These are phyloP conservation scores for Paedocypris micromegethes DNA, from an alignment of 2,797 vertebrate genomes.

Conservation along the genomic window DNA sequence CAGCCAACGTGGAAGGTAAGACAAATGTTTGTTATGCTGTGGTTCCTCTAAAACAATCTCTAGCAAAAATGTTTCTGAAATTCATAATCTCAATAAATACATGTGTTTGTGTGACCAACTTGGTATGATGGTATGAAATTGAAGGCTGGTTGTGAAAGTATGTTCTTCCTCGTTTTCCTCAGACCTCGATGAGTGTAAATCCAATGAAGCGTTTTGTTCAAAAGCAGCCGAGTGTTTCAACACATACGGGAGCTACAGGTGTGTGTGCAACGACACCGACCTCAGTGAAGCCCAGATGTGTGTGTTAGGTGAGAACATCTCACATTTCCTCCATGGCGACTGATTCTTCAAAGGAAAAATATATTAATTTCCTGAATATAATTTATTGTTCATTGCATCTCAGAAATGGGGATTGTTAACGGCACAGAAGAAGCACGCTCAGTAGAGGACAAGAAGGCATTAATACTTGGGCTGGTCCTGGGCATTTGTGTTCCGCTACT, in stretches of 20 bases:
- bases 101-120: not conserved
- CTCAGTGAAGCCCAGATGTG: conserved; percentile 66
- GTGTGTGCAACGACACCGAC: conserved; percentile 72
- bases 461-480: conserved; percentile 71
- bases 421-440: not conserved
- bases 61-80: too few species aligned
- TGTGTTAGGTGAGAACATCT: conserved; percentile 56
- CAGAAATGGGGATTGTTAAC: conserved; percentile 29
- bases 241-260: conserved; percentile 77
- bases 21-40: not conserved
- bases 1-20: conserved; percentile 66
- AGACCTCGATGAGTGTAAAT: conserved; percentile 75
- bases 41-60: too few species aligned
- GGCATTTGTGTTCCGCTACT: conserved; percentile 75
- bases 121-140: not conserved
- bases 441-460: conserved; percentile 34
- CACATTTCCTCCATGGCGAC: too few species aligned
- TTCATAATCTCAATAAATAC: not conserved
- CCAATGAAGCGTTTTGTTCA: conserved; percentile 58
- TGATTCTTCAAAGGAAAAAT: too few species aligned
- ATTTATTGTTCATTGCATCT: not conserved
- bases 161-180: conserved; percentile 25
- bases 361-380: not conserved
- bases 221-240: conserved; percentile 66
- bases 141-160: not conserved